These are phyloP conservation scores for Xylocopa sonorina DNA, from an alignment of 1,140 invertebrate species.

Conservation along the genomic window DNA sequence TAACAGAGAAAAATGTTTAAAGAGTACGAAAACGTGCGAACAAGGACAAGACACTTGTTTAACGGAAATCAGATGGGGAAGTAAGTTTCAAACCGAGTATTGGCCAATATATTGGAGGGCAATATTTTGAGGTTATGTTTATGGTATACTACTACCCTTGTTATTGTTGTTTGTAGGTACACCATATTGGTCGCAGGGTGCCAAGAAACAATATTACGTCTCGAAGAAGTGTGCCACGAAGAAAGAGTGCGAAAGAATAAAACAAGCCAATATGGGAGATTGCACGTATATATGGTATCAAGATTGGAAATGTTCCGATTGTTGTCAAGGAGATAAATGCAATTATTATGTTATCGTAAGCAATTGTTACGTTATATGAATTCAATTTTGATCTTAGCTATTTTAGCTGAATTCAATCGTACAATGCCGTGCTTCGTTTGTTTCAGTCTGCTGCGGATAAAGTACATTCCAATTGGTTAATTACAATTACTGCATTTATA, in stretches of 20 bases:
- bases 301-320: slow-evolving; percentile 98
- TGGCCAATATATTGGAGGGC: neutral
- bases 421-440: neutral
- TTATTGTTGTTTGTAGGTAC: slow-evolving; percentile 84
- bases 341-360: slow-evolving; percentile 98
- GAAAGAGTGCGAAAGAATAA: slow-evolving; percentile 88
- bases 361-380: no score
- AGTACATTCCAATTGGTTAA: slow-evolving; percentile 14
- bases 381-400: neutral
- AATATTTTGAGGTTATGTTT: slow-evolving; percentile 60
- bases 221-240: slow-evolving; percentile 95
- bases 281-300: slow-evolving; percentile 98
- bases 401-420: no score
- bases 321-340: slow-evolving; percentile 97
- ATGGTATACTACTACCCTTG: neutral
- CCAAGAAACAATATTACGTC: slow-evolving; percentile 96
- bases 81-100: slow-evolving; percentile 81
- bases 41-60: slow-evolving; percentile 93
- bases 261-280: slow-evolving; percentile 86
- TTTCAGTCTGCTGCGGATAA: slow-evolving; percentile 65
- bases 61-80: slow-evolving; percentile 94
- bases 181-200: slow-evolving; percentile 96
- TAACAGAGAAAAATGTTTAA: slow-evolving; percentile 96
- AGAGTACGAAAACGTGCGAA: slow-evolving; percentile 95
- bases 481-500: neutral